phyloP scores from a whole-genome alignment of 2,113 vertebrate species.

The Todiramphus chloris region DNA sequence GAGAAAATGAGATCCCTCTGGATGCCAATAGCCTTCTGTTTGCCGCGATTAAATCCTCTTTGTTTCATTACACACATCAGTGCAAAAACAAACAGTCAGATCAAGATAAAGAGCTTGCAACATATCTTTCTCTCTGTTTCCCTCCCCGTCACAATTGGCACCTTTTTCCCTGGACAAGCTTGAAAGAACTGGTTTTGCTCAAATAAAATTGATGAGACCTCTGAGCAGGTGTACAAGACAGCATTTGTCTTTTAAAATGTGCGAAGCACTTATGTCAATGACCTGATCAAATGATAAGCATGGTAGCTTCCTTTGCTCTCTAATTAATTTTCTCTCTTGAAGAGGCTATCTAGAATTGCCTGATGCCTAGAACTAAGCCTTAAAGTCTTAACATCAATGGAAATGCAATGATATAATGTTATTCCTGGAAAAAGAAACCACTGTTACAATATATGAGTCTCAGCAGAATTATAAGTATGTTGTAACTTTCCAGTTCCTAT shows the following conservation, averaged over 20 bases:
- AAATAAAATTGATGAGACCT: conserved; percentile 75
- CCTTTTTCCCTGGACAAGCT: conserved; percentile 66
- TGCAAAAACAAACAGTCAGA: conserved; percentile 79
- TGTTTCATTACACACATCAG: conserved; percentile 80
- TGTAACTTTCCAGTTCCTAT: not conserved
- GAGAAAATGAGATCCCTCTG: conserved; percentile 81
- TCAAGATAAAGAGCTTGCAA: conserved; percentile 76
- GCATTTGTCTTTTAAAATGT: conserved; percentile 68
- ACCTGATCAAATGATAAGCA: conserved; percentile 78
- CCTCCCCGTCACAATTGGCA: conserved; percentile 59
- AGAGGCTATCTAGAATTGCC: conserved; percentile 56
- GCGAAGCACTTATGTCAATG: conserved; percentile 76
- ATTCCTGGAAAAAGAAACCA: not conserved
- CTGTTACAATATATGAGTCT: not conserved
- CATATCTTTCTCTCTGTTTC: conserved; percentile 64
- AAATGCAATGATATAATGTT: not conserved
- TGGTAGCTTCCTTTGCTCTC: conserved; percentile 65
- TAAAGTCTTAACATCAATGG: conserved; percentile 5
- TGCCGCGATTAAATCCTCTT: conserved; percentile 81
- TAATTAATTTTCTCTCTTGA: conserved; percentile 76
- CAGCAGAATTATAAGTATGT: not conserved
- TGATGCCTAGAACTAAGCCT: not conserved
- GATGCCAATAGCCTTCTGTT: conserved; percentile 77
- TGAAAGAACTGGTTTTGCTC: conserved; percentile 63
- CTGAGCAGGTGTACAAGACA: conserved; percentile 76